Percentiles rank a stretch among this genome's conserved stretches.
Conservation (phyloP, 2,888 invertebrate genomes). For the Thereva nobilitata region DNA sequence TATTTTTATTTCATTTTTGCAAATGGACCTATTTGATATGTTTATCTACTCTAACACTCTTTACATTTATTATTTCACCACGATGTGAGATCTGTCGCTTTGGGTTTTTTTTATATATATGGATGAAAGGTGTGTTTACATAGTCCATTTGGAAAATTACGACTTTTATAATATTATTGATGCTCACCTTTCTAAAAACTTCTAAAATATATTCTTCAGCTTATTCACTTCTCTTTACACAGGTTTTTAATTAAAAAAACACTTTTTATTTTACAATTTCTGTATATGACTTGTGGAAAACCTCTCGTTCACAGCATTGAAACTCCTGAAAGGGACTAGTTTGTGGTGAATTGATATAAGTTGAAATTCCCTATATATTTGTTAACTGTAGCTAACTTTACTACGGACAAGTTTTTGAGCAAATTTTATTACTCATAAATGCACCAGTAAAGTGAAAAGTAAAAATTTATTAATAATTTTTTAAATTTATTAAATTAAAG, state of each 20-base stretch:
- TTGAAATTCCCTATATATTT: not conserved
- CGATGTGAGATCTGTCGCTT: not conserved
- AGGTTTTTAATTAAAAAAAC: slow-evolving; percentile 8
- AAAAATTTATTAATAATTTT: no score
- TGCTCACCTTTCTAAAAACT: slow-evolving; percentile 24
- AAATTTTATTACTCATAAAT: not conserved
- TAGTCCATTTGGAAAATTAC: slow-evolving; percentile 21
- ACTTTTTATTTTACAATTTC: slow-evolving; percentile 15
- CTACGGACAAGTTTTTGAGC: no score
- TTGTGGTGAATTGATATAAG: slow-evolving; percentile 9
- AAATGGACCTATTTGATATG: no score
- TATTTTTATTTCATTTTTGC: no score
- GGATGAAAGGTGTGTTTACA: slow-evolving; percentile 33
- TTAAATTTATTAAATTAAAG: no score
- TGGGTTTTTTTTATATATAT: slow-evolving; percentile 19
- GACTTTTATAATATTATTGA: not conserved
- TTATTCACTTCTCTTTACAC: slow-evolving; percentile 6
- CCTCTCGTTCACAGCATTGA: slow-evolving; percentile 13
- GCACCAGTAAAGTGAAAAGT: not conserved
- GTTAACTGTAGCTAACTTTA: not conserved
- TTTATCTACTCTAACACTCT: not conserved
- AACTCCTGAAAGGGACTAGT: slow-evolving; percentile 15
- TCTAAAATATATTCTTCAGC: slow-evolving; percentile 20
- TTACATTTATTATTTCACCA: slow-evolving; percentile 21
- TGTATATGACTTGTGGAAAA: slow-evolving; percentile 19